Conservation (phyloP, 2,113 vertebrate species). For the Gavia stellata region DNA sequence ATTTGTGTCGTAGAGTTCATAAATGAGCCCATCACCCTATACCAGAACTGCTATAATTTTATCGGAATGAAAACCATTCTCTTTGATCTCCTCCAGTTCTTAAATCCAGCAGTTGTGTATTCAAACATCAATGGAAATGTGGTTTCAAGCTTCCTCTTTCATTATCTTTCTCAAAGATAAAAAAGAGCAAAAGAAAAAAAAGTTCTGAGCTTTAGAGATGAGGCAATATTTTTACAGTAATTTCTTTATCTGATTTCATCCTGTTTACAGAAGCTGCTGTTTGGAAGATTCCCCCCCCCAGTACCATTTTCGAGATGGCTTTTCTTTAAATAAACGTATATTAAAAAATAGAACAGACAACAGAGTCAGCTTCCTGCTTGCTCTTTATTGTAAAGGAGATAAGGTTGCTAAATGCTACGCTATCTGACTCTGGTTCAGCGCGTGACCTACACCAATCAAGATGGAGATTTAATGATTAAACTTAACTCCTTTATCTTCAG, state of each 20-base stretch:
- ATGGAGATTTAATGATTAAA: slow-evolving; percentile 65
- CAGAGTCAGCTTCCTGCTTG: slow-evolving; percentile 2
- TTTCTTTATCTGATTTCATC: slow-evolving; percentile 81
- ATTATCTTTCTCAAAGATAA: slow-evolving; percentile 93
- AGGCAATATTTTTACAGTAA: slow-evolving; percentile 80
- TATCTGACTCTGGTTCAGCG: slow-evolving; percentile 36
- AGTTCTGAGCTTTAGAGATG: slow-evolving; percentile 73
- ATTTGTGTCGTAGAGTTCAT: slow-evolving; percentile 79
- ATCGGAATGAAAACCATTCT: slow-evolving; percentile 79
- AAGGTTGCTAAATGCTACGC: slow-evolving; percentile 14
- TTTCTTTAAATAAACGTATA: slow-evolving; percentile 61
- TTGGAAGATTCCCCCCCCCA: slow-evolving; percentile 26
- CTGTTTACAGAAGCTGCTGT: slow-evolving; percentile 73
- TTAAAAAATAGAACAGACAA: slow-evolving; percentile 21
- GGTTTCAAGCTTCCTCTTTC: slow-evolving; percentile 87
- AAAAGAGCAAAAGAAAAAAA: slow-evolving; percentile 71
- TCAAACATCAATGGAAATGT: slow-evolving; percentile 89
- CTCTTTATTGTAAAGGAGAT: not conserved
- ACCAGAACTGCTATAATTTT: slow-evolving; percentile 79
- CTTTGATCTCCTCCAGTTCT: slow-evolving; percentile 92
- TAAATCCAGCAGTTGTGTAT: slow-evolving; percentile 91
- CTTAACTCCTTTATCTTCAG: slow-evolving; percentile 60
- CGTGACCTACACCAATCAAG: slow-evolving; percentile 57
- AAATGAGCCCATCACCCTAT: slow-evolving; percentile 81
- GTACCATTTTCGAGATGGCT: not conserved